Evolutionary conservation across 2,888 invertebrate species (phyloP).

Genomic region (Lasioglossum zephyrum): DNA sequence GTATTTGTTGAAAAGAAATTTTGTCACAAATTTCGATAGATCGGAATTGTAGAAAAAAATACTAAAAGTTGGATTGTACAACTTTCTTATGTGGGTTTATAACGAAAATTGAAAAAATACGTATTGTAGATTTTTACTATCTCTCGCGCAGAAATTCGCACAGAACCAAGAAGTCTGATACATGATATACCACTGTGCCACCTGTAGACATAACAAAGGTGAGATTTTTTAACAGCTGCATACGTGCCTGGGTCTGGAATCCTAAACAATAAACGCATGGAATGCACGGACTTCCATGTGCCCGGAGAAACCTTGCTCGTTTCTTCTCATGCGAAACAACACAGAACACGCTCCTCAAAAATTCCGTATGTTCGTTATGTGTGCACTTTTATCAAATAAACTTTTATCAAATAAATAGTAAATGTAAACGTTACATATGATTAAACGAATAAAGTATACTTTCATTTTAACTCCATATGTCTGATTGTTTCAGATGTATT

Average conservation of each 20-base stretch:
- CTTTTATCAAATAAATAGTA: neutral
- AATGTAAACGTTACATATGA: neutral
- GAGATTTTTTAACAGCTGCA: neutral
- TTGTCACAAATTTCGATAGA: no score
- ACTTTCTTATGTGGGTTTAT: no score
- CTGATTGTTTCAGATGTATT: neutral
- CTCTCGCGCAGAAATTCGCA: neutral
- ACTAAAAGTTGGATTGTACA: no score
- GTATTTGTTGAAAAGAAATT: no score
- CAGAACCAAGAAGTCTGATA: neutral
- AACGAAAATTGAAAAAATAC: no score
- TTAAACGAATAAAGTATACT: neutral
- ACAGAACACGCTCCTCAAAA: neutral
- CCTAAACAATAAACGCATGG: slow-evolving; percentile 10
- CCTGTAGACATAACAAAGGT: slow-evolving; percentile 6
- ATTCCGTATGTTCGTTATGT: neutral
- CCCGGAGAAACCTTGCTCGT: neutral
- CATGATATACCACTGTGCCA: neutral
- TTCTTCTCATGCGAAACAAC: neutral
- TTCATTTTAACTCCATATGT: neutral
- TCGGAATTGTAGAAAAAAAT: no score
- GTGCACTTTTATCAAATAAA: neutral
- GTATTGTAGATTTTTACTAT: neutral
- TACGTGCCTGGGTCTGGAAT: neutral
- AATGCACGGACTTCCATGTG: neutral